Percentiles rank a stretch among this genome's conserved stretches.
phyloP scores from a whole-genome alignment of 2,888 invertebrate species.

The Amblyteles armatorius region DNA sequence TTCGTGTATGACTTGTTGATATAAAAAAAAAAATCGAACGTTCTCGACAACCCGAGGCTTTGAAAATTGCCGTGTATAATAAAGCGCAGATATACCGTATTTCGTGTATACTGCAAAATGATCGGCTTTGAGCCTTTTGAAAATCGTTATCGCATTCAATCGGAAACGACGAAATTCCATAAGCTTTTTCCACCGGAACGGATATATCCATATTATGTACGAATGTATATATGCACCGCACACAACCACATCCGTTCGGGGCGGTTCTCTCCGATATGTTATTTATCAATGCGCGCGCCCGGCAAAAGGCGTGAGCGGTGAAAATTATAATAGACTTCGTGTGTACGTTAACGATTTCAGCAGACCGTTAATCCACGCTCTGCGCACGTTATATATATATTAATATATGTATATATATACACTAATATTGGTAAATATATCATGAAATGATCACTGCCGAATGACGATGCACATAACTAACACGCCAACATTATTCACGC shows the following conservation, averaged over 20 bases:
- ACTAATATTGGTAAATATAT: neutral
- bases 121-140: slow-evolving; percentile 50
- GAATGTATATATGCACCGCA: slow-evolving; percentile 12
- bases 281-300: slow-evolving; percentile 21
- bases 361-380: slow-evolving; percentile 34
- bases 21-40: neutral
- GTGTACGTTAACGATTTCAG: slow-evolving; percentile 30
- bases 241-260: slow-evolving; percentile 47
- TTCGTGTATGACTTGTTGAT: neutral
- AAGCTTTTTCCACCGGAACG: slow-evolving; percentile 29
- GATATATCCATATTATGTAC: slow-evolving; percentile 18
- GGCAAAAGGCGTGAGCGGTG: slow-evolving; percentile 47
- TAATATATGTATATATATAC: neutral
- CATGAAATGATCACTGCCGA: slow-evolving; percentile 9
- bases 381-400: slow-evolving; percentile 30
- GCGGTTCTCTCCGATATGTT: slow-evolving; percentile 26
- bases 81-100: neutral
- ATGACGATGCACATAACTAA: slow-evolving; percentile 31
- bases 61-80: neutral
- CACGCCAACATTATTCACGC: slow-evolving; percentile 20
- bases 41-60: neutral
- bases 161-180: slow-evolving; percentile 50
- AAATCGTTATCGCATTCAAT: slow-evolving; percentile 32
- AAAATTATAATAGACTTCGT: slow-evolving; percentile 63
- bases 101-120: slow-evolving; percentile 9